Base-by-base conservation (phyloP, 2,888 invertebrate species). In the Chironomus riparius region DNA sequence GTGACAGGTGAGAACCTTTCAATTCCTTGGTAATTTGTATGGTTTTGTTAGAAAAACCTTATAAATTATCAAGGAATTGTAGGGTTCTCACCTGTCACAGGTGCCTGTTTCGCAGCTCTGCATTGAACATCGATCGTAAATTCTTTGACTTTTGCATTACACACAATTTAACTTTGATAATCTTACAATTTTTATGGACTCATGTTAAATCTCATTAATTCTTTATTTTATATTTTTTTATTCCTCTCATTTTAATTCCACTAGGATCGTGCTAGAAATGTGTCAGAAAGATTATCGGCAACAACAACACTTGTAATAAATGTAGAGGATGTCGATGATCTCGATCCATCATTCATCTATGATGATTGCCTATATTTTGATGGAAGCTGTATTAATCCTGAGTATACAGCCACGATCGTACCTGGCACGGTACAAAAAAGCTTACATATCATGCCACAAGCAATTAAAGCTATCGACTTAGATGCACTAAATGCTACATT, bases 321-420 rank as follows among this genome's bases (percentile, higher is more conserved):
- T 80, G 89, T 97, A 13, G 88, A 90, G 80, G 96, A 96, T 80
- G 95, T 93, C 70, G 95, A 96, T 81, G 96, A 96, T 81, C 92
- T 94, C 81, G 94, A 94, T 81, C 95, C 95, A 0, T 93, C 94
- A 0, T 96, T 95, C 81, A 92, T 94, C 78, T 95, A 95, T 85
- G 90, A 92, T 47, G 93, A 93, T 15, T 95, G 95, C 81, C 91
- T 90, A 79, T 84, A 91, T 0, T 87, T 92, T 73, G 93, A 94
- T 79, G 93, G 93, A 0, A 90, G 91, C 72, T 95, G 95, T 82
- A 91, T 94, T 78, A 93, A 94, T 82, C 94, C 95, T 0, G 93
- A 94, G 82, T 95, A 95, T 82, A 88, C 90, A 15, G 90, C 93
- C 75, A 92, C 89, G 78, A 94, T 94, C 83, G 89, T 91, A 84